Conservation (phyloP, 2,797 vertebrate genomes). For the Acipenser transmontanus region DNA sequence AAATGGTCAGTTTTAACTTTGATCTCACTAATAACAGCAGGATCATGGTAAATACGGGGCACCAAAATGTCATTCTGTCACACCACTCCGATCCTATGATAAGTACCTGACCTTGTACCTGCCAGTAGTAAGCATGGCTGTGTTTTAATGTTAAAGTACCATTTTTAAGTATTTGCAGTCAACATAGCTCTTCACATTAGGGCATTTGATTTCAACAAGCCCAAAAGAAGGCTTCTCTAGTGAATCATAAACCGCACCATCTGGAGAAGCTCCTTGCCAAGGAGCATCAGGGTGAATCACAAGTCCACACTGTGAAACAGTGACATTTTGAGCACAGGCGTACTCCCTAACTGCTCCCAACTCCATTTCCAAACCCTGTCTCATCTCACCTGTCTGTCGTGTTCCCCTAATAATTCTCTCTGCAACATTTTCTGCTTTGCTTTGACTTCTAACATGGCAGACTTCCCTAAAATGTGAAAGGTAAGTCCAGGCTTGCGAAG, state of each 20-base stretch:
- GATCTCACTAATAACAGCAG: neutral
- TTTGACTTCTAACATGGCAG: too few species aligned
- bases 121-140: conserved; percentile 13
- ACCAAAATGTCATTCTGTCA: conserved; percentile 4
- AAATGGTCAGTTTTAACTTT: conserved; percentile 5
- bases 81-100: neutral
- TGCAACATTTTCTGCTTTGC: too few species aligned
- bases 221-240: conserved; percentile 9
- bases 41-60: neutral
- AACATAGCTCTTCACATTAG: conserved; percentile 5
- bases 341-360: too few species aligned
- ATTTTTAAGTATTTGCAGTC: conserved; percentile 1
- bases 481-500: too few species aligned
- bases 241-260: conserved; percentile 13
- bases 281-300: conserved; percentile 19
- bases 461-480: too few species aligned
- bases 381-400: neutral
- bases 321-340: too few species aligned
- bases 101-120: conserved; percentile 12
- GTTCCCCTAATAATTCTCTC: neutral
- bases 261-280: conserved; percentile 18
- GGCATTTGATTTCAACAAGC: conserved; percentile 8
- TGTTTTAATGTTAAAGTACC: neutral
- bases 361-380: conserved; percentile 1
- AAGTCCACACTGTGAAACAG: neutral